phyloP scores from a whole-genome alignment of 2,888 invertebrate species.

The Sialis fuliginosa region DNA sequence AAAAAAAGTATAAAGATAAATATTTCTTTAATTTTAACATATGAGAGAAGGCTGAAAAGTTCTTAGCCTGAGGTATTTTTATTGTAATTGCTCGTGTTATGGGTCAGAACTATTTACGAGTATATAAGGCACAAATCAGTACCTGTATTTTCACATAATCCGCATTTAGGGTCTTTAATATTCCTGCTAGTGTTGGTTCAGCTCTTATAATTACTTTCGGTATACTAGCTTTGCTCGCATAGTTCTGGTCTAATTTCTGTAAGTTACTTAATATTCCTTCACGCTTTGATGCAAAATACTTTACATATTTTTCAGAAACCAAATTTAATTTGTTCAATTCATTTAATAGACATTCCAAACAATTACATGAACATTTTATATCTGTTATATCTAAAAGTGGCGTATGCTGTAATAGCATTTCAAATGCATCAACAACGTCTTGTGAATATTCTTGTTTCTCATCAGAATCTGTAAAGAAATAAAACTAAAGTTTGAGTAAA shows the following conservation, averaged over 20 bases:
- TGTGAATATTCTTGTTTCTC: slow-evolving; percentile 48
- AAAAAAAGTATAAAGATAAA: not conserved
- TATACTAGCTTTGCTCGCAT: slow-evolving; percentile 49
- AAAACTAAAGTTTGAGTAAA: not conserved
- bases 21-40: no score
- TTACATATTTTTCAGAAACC: slow-evolving; percentile 59
- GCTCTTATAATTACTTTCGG: slow-evolving; percentile 68
- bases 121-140: no score
- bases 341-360: slow-evolving; percentile 64
- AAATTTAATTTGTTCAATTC: slow-evolving; percentile 67
- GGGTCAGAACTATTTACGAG: slow-evolving; percentile 4
- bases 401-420: slow-evolving; percentile 66
- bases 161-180: slow-evolving; percentile 77
- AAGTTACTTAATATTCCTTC: slow-evolving; percentile 42
- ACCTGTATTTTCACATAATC: slow-evolving; percentile 71
- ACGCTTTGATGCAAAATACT: slow-evolving; percentile 44
- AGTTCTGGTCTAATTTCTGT: slow-evolving; percentile 49
- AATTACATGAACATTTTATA: slow-evolving; percentile 75
- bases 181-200: slow-evolving; percentile 74
- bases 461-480: slow-evolving; percentile 16
- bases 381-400: slow-evolving; percentile 80
- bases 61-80: not conserved
- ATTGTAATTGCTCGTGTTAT: not conserved
- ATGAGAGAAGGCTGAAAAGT: not conserved
- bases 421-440: slow-evolving; percentile 68